Evolutionary conservation across 1,140 invertebrate genomes (phyloP).

Genomic region (Melitaea cinxia): DNA sequence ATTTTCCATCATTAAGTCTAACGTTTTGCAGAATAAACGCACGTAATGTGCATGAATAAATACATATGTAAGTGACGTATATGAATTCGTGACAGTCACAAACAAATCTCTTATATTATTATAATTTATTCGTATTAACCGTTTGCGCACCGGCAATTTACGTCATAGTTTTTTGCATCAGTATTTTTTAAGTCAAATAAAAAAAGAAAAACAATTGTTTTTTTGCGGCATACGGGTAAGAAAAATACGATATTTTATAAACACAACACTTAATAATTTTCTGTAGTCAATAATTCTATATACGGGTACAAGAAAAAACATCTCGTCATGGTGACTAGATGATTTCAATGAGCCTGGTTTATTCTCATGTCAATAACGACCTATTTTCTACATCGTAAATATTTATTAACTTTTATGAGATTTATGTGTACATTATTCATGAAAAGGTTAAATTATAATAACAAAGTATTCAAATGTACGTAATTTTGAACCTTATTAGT

Average conservation of each 20-base stretch:
- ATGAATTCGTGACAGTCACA: neutral
- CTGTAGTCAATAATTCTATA: neutral
- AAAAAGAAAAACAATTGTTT: neutral
- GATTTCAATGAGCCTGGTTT: neutral
- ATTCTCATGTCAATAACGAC: neutral
- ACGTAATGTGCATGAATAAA: neutral
- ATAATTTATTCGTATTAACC: conserved; percentile 12
- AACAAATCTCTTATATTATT: neutral
- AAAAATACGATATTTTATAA: too few relatives aligned
- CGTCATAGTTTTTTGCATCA: conserved; percentile 12
- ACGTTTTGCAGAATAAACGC: neutral
- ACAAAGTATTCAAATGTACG: neutral
- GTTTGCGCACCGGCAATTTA: conserved; percentile 6
- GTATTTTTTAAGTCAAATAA: neutral
- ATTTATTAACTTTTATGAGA: neutral
- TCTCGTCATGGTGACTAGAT: neutral
- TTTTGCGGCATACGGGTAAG: neutral
- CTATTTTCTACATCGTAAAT: conserved; percentile 6
- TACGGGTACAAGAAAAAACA: neutral
- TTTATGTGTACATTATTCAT: conserved; percentile 6
- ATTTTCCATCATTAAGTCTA: neutral
- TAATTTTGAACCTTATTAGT: neutral
- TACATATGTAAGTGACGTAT: neutral
- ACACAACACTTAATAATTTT: neutral
- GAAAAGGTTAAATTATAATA: conserved; percentile 10